phyloP scores from a whole-genome alignment of 2,797 vertebrate species.

The Austrolebias charrua region DNA sequence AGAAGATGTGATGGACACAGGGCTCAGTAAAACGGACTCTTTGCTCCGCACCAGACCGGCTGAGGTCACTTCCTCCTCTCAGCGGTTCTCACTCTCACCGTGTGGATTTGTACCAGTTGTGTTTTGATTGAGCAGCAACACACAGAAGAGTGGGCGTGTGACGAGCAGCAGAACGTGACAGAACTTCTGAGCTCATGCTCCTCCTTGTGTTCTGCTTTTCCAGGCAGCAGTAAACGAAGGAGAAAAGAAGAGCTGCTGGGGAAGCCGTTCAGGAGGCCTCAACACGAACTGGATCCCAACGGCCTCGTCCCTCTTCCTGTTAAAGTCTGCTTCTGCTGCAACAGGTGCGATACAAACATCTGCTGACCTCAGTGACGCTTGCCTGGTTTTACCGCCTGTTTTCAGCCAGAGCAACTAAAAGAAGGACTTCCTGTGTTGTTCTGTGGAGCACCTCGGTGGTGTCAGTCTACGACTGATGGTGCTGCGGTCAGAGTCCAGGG shows the following conservation, averaged over 20 bases:
- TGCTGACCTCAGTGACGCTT: no score
- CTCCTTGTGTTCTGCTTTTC: constrained; percentile 18
- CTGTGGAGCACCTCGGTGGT: no score
- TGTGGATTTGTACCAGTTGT: neutral
- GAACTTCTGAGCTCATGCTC: neutral
- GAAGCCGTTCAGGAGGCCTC: constrained; percentile 92
- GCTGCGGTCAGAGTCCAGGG: no score
- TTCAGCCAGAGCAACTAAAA: no score
- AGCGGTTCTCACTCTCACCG: no score
- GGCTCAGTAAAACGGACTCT: neutral
- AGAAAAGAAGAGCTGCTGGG: constrained; percentile 94
- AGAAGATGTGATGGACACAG: neutral
- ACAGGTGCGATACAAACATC: constrained; percentile 79
- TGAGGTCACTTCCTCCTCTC: no score
- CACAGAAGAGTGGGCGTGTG: neutral
- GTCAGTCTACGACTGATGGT: no score
- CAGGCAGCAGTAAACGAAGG: constrained; percentile 96
- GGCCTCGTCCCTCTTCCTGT: constrained; percentile 94
- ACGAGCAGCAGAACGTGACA: neutral
- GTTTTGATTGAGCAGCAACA: neutral
- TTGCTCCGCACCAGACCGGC: no score
- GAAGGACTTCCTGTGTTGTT: no score
- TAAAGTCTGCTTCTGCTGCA: constrained; percentile 96
- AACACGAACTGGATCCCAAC: constrained; percentile 94
- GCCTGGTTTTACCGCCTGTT: no score